Conservation (phyloP, 1,140 invertebrate species). For the Manduca sexta region DNA sequence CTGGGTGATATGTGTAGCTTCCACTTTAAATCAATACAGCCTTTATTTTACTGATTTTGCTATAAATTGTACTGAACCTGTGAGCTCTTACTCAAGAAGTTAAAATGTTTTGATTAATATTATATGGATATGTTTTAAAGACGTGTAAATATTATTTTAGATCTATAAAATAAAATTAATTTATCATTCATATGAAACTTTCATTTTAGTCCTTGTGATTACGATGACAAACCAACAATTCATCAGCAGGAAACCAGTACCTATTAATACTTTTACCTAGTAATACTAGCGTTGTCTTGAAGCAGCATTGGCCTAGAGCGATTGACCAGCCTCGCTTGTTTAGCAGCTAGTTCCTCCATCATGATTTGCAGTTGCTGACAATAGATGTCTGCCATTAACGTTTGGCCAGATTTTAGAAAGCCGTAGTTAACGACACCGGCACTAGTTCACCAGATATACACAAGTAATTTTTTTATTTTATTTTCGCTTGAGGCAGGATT, state of each 20-base stretch:
- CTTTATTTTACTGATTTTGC: conserved; percentile 5
- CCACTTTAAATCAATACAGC: conserved; percentile 10
- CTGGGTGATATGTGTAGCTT: no score
- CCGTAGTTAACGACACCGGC: no score
- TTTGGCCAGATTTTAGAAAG: conserved; percentile 17
- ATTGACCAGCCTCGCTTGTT: conserved; percentile 11
- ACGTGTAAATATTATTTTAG: conserved; percentile 46
- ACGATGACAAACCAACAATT: no score
- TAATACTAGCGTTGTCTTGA: no score
- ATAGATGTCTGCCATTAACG: conserved; percentile 13
- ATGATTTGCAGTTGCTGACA: conserved; percentile 19
- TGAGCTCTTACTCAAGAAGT: conserved; percentile 30
- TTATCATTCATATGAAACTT: conserved; percentile 17
- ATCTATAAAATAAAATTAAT: conserved; percentile 38
- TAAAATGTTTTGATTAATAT: conserved; percentile 38
- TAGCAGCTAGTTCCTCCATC: conserved; percentile 16
- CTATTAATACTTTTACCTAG: no score
- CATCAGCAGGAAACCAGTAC: no score
- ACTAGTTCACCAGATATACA: no score
- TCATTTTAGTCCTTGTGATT: conserved; percentile 1
- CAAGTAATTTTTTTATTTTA: conserved; percentile 20
- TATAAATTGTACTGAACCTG: conserved; percentile 30
- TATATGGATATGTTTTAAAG: conserved; percentile 11
- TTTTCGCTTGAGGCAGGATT: conserved; percentile 19
- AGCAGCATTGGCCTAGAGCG: no score